A percentile compares a stretch with the other conserved stretches of the same genome.
Conservation (phyloP, 2,888 invertebrate genomes). For the Andrena fulva region DNA sequence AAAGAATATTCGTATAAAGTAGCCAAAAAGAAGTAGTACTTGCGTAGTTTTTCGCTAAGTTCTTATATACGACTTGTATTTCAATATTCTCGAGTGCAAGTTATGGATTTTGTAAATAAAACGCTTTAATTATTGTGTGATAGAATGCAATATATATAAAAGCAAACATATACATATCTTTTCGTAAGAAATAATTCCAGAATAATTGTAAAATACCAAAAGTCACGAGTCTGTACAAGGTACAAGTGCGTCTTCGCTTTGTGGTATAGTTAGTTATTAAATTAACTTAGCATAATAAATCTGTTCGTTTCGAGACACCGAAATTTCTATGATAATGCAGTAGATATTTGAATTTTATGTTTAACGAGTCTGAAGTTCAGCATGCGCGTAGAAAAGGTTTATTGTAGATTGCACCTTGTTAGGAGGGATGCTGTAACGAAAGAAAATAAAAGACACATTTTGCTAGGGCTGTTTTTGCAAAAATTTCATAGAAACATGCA, state of each 20-base stretch:
- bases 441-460: conserved; percentile 11
- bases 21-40: conserved; percentile 11
- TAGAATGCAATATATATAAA: conserved; percentile 9
- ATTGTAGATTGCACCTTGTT: conserved; percentile 43
- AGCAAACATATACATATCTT: conserved; percentile 7
- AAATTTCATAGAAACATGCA: conserved; percentile 44
- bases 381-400: conserved; percentile 54
- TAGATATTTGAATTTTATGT: conserved; percentile 26
- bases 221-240: conserved; percentile 81
- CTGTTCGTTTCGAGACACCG: conserved; percentile 9
- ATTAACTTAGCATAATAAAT: conserved; percentile 17
- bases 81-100: conserved; percentile 20
- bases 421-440: conserved; percentile 31
- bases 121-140: conserved; percentile 2
- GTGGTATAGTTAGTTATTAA: conserved; percentile 19
- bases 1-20: conserved; percentile 3
- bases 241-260: conserved; percentile 79
- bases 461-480: conserved; percentile 27
- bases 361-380: conserved; percentile 57
- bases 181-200: conserved; percentile 27
- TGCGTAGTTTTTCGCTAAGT: conserved; percentile 1
- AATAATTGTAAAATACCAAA: conserved; percentile 25
- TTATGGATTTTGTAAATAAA: conserved; percentile 21
- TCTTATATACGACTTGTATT: conserved; percentile 16
- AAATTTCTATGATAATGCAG: conserved; percentile 15